Conservation (phyloP, 2,888 invertebrate genomes). For the Standfussiana lucernea region DNA sequence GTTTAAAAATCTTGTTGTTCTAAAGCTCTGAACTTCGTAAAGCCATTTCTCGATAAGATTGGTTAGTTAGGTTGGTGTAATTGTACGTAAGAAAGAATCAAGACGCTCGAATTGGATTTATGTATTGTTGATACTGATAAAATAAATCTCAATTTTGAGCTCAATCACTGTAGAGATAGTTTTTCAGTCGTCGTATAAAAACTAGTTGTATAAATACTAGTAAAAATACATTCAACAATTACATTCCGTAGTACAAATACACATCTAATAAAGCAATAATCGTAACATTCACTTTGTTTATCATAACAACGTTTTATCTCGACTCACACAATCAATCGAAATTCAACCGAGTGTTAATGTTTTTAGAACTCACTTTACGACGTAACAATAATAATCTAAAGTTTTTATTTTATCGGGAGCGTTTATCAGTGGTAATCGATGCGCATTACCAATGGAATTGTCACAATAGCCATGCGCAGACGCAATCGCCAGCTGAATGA, state of each 20-base stretch:
- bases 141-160: constrained; percentile 15
- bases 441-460: constrained; percentile 77
- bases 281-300: constrained; percentile 64
- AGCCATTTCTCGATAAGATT: not conserved
- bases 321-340: constrained; percentile 44
- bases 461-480: constrained; percentile 75
- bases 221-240: constrained; percentile 53
- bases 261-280: constrained; percentile 65
- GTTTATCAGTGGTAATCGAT: constrained; percentile 72
- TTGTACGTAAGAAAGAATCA: constrained; percentile 3
- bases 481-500: constrained; percentile 71
- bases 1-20: constrained; percentile 45
- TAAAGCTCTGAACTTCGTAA: not conserved
- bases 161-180: constrained; percentile 13
- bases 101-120: not conserved
- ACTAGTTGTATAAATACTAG: constrained; percentile 36
- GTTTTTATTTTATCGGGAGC: constrained; percentile 47
- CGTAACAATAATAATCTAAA: constrained; percentile 27
- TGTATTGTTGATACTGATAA: constrained; percentile 8
- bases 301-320: constrained; percentile 60
- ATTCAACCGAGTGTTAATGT: constrained; percentile 32
- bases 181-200: constrained; percentile 18
- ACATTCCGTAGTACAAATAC: constrained; percentile 60
- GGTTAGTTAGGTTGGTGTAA: not conserved
- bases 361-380: constrained; percentile 43